A percentile compares a stretch with the other conserved stretches of the same genome.
These are phyloP conservation scores for Crotalus horridus DNA, from an alignment of 2,113 vertebrate species.

Conservation along the genomic window DNA sequence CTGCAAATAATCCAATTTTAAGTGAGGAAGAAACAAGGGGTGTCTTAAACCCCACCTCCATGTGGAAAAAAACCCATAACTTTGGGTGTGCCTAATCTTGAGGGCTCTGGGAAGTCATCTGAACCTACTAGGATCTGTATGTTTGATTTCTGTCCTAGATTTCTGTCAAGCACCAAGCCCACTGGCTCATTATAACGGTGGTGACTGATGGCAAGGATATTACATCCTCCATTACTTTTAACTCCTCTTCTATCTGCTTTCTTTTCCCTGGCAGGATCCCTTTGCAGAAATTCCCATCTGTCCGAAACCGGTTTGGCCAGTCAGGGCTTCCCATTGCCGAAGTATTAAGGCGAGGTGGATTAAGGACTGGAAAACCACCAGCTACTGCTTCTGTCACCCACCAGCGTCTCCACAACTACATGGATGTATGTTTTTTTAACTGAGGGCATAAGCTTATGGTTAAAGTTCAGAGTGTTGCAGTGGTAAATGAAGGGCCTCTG, in stretches of 20 bases:
- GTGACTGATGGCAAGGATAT: not conserved
- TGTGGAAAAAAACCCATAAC: not conserved
- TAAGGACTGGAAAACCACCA: not conserved
- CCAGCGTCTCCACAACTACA: constrained; percentile 74
- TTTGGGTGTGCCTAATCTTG: not conserved
- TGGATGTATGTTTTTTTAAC: constrained; percentile 72
- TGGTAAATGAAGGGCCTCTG: no score
- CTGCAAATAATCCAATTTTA: not conserved
- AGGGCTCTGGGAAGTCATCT: not conserved
- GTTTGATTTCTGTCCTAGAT: not conserved
- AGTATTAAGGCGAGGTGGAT: constrained; percentile 45
- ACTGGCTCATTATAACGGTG: not conserved
- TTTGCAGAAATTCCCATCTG: constrained; percentile 66
- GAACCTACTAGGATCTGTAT: not conserved
- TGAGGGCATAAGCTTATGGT: not conserved
- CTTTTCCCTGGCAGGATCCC: constrained; percentile 69
- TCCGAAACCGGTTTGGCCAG: constrained; percentile 61
- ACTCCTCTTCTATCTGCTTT: not conserved
- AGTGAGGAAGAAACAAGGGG: not conserved
- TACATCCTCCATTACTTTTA: no score
- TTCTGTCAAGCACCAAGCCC: not conserved
- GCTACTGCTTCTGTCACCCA: not conserved
- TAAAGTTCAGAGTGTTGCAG: not conserved
- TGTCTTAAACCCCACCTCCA: not conserved
- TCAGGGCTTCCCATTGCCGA: constrained; percentile 60